Evolutionary conservation across 2,113 vertebrate genomes (phyloP).

Genomic region (Solea senegalensis): DNA sequence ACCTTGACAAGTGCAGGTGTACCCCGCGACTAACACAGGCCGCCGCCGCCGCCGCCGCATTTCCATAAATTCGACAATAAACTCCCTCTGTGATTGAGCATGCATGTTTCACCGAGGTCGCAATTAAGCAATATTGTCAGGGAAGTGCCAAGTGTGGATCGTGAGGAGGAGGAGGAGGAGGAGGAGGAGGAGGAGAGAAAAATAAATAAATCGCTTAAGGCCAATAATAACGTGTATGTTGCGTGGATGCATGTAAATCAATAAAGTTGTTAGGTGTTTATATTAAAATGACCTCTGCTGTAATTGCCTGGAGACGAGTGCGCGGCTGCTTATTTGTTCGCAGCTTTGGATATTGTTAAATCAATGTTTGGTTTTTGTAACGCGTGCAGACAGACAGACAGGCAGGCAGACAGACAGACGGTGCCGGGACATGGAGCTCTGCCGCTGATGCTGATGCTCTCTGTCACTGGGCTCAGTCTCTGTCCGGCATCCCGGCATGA

Average conservation of each 20-base stretch:
- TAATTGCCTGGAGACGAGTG: slow-evolving; percentile 22
- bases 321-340: slow-evolving; percentile 1
- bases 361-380: slow-evolving; percentile 16
- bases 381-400: background rate
- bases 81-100: slow-evolving; percentile 63
- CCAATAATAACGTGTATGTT: slow-evolving; percentile 51
- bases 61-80: slow-evolving; percentile 76
- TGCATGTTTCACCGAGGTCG: slow-evolving; percentile 51
- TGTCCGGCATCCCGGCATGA: slow-evolving; percentile 51
- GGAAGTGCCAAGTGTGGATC: slow-evolving; percentile 53
- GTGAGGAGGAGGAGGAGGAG: background rate
- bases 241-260: slow-evolving; percentile 57
- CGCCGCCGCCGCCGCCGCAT: slow-evolving; percentile 49
- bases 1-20: slow-evolving; percentile 81
- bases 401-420: slow-evolving; percentile 13
- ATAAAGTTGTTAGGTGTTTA: slow-evolving; percentile 50
- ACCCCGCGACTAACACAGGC: slow-evolving; percentile 67
- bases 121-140: slow-evolving; percentile 73
- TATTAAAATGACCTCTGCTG: slow-evolving; percentile 38
- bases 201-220: slow-evolving; percentile 40
- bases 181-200: too few relatives aligned
- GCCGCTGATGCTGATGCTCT: slow-evolving; percentile 73
- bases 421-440: slow-evolving; percentile 67
- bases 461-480: slow-evolving; percentile 55
- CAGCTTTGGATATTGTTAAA: slow-evolving; percentile 30